Evolutionary conservation across 1,140 invertebrate species (phyloP).

Genomic region (Rhyacophila brunnea): DNA sequence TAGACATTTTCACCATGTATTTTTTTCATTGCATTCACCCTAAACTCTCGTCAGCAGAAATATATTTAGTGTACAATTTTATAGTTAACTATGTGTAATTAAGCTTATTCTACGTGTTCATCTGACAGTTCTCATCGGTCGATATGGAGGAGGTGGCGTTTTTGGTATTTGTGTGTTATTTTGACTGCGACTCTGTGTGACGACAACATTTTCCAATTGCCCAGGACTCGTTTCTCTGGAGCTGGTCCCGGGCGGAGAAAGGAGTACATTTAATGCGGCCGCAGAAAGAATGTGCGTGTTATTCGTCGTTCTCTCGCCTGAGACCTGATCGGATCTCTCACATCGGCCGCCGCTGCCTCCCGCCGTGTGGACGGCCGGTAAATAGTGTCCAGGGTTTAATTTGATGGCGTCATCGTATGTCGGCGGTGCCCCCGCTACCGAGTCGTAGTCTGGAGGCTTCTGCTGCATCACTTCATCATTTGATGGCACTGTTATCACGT

Average conservation of each 20-base stretch:
- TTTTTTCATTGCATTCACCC: neutral
- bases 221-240: constrained; percentile 23
- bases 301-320: constrained; percentile 9
- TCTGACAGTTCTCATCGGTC: constrained; percentile 49
- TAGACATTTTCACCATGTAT: neutral
- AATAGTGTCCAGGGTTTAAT: constrained; percentile 58
- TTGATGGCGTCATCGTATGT: constrained; percentile 75
- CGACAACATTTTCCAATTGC: constrained; percentile 19
- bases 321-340: neutral
- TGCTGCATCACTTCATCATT: constrained; percentile 57
- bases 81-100: neutral
- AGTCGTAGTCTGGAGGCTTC: constrained; percentile 73
- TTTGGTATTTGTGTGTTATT: constrained; percentile 45
- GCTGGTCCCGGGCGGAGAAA: constrained; percentile 6
- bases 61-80: neutral
- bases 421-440: constrained; percentile 65
- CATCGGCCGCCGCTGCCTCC: constrained; percentile 30
- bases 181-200: constrained; percentile 29
- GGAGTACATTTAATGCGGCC: constrained; percentile 17
- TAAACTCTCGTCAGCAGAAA: neutral
- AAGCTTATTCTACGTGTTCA: constrained; percentile 36
- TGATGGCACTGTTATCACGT: constrained; percentile 61
- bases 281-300: constrained; percentile 19
- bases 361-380: constrained; percentile 39
- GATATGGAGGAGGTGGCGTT: constrained; percentile 52